A percentile compares a stretch with the other conserved stretches of the same genome.
Evolutionary conservation across 2,888 invertebrate genomes (phyloP).

Genomic region (Machimus rusticus): DNA sequence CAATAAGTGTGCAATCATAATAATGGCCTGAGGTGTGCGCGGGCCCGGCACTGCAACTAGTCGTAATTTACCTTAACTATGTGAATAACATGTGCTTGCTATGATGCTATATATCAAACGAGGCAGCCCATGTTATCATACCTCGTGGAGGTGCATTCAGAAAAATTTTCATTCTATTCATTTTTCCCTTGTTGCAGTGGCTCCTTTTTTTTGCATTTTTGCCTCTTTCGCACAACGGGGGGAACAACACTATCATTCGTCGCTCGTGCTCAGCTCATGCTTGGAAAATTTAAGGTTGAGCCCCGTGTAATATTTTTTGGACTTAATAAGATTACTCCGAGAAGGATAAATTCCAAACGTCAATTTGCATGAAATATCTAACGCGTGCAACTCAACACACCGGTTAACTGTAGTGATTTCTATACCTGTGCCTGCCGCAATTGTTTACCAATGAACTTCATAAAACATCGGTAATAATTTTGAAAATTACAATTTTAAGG

Average conservation of each 20-base stretch:
- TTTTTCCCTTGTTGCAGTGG: neutral
- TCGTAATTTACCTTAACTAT: slow-evolving; percentile 36
- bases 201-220: neutral
- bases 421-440: neutral
- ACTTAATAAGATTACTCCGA: neutral
- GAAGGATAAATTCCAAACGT: neutral
- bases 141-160: slow-evolving; percentile 6
- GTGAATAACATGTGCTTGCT: slow-evolving; percentile 31
- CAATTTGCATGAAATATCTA: neutral
- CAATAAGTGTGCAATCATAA: slow-evolving; percentile 36
- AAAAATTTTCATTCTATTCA: neutral
- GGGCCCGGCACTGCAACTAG: slow-evolving; percentile 29
- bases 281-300: slow-evolving; percentile 1
- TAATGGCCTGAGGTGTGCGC: slow-evolving; percentile 31
- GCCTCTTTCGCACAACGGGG: neutral
- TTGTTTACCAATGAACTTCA: neutral
- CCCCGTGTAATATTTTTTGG: neutral
- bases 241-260: neutral
- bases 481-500: too few relatives aligned
- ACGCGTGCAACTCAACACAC: neutral
- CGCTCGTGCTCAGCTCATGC: neutral
- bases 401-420: neutral
- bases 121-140: slow-evolving; percentile 8
- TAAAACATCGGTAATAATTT: neutral
- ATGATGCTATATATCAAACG: slow-evolving; percentile 34